Evolutionary conservation across 2,888 invertebrate genomes (phyloP).

Genomic region (Phyto melanocephala): DNA sequence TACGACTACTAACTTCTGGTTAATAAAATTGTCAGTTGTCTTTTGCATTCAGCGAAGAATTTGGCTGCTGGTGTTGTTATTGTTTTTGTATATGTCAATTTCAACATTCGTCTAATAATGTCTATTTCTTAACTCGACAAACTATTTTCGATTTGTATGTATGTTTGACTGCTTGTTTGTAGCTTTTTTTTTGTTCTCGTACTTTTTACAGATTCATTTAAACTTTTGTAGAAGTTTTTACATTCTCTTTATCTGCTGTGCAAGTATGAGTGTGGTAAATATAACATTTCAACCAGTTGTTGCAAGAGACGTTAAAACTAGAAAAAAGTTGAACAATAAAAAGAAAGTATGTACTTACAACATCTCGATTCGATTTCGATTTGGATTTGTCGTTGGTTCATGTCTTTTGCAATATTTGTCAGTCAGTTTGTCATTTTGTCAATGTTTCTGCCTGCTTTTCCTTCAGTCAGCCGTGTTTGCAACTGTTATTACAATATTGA

Average conservation of each 20-base stretch:
- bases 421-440: background rate
- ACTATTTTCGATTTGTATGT: slow-evolving; percentile 20
- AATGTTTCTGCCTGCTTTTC: background rate
- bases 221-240: slow-evolving; percentile 9
- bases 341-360: slow-evolving; percentile 1
- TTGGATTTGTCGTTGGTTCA: slow-evolving; percentile 10
- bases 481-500: background rate
- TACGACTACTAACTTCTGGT: slow-evolving; percentile 1
- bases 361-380: slow-evolving; percentile 20
- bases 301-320: slow-evolving; percentile 24
- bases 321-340: slow-evolving; percentile 6
- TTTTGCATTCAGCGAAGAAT: background rate
- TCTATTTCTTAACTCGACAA: slow-evolving; percentile 27
- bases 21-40: slow-evolving; percentile 11
- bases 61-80: background rate
- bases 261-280: background rate
- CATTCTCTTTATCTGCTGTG: background rate
- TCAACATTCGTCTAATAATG: slow-evolving; percentile 49
- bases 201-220: slow-evolving; percentile 7
- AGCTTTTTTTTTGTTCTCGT: background rate
- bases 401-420: background rate
- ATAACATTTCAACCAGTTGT: slow-evolving; percentile 34
- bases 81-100: background rate
- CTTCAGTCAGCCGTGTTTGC: background rate
- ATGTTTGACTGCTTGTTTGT: too few relatives aligned